A percentile compares a stretch with the other conserved stretches of the same genome.
These are phyloP conservation scores for Cardiocondyla obscurior DNA, from an alignment of 1,140 invertebrate species.

Conservation along the genomic window DNA sequence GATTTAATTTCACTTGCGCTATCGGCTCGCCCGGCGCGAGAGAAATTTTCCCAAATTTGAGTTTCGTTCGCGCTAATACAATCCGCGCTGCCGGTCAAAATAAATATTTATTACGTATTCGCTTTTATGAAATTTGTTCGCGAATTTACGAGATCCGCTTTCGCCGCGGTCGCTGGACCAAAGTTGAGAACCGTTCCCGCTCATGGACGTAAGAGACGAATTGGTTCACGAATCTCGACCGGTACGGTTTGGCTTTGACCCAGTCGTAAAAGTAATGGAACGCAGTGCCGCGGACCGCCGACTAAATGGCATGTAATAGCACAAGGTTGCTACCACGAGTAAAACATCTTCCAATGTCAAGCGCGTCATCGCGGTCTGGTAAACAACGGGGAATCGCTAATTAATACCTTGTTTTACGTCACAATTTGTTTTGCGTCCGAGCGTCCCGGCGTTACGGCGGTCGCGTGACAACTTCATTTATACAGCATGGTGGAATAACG, in stretches of 20 bases:
- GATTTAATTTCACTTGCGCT: constrained; percentile 67
- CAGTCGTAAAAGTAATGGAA: constrained; percentile 81
- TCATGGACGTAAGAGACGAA: constrained; percentile 68
- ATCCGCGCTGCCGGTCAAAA: constrained; percentile 11
- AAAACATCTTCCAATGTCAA: constrained; percentile 64
- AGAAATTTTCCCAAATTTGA: constrained; percentile 60
- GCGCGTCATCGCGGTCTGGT: constrained; percentile 53
- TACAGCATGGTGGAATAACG: constrained; percentile 54
- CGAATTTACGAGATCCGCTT: constrained; percentile 3
- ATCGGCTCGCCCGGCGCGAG: constrained; percentile 39
- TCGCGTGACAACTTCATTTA: constrained; percentile 66
- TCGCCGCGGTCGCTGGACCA: background rate
- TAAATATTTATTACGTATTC: constrained; percentile 49
- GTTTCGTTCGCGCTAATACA: constrained; percentile 39
- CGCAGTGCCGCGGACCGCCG: constrained; percentile 72
- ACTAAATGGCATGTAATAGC: constrained; percentile 81
- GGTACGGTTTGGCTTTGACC: constrained; percentile 76
- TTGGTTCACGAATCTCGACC: constrained; percentile 75
- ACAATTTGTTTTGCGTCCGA: constrained; percentile 62
- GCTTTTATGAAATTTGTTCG: constrained; percentile 15
- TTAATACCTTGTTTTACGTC: constrained; percentile 65
- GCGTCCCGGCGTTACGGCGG: constrained; percentile 58
- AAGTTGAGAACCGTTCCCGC: constrained; percentile 67
- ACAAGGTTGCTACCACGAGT: constrained; percentile 65
- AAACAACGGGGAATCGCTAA: constrained; percentile 67